phyloP scores from a whole-genome alignment of 1,140 invertebrate genomes.

The Drosophila malerkotliana region DNA sequence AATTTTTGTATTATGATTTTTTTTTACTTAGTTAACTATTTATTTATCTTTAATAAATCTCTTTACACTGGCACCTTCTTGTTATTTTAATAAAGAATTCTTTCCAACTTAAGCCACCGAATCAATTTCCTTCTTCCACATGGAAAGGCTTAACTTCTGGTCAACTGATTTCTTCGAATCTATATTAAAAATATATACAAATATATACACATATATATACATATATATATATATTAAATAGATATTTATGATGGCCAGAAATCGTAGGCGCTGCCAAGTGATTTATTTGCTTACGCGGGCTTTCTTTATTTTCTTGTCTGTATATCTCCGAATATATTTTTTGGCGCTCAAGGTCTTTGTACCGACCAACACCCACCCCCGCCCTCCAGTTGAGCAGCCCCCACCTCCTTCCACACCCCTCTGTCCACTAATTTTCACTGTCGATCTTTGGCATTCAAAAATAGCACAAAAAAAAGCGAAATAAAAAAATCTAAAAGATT shows the following conservation, averaged over 20 bases:
- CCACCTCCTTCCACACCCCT: too few species aligned
- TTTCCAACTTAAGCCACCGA: background rate
- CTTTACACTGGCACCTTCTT: too few species aligned
- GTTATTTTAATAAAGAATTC: too few species aligned
- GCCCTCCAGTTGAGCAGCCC: background rate
- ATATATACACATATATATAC: slow-evolving; percentile 4
- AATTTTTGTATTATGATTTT: too few species aligned
- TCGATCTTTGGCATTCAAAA: slow-evolving; percentile 77
- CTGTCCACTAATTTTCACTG: slow-evolving; percentile 58
- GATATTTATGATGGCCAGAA: slow-evolving; percentile 39
- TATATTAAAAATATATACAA: background rate
- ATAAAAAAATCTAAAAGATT: slow-evolving; percentile 5
- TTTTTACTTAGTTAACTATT: too few species aligned
- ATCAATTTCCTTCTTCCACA: background rate
- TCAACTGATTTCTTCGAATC: background rate
- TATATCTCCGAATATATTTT: slow-evolving; percentile 22
- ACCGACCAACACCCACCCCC: background rate
- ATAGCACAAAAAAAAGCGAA: slow-evolving; percentile 39
- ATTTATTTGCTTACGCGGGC: slow-evolving; percentile 74
- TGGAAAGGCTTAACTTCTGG: slow-evolving; percentile 3
- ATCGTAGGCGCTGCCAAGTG: slow-evolving; percentile 52
- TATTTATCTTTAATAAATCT: too few species aligned
- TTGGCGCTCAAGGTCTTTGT: slow-evolving; percentile 64
- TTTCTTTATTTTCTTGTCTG: slow-evolving; percentile 42
- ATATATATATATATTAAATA: slow-evolving; percentile 13